These are phyloP conservation scores for Pelobates fuscus DNA, from an alignment of 2,113 vertebrate genomes.

Conservation along the genomic window DNA sequence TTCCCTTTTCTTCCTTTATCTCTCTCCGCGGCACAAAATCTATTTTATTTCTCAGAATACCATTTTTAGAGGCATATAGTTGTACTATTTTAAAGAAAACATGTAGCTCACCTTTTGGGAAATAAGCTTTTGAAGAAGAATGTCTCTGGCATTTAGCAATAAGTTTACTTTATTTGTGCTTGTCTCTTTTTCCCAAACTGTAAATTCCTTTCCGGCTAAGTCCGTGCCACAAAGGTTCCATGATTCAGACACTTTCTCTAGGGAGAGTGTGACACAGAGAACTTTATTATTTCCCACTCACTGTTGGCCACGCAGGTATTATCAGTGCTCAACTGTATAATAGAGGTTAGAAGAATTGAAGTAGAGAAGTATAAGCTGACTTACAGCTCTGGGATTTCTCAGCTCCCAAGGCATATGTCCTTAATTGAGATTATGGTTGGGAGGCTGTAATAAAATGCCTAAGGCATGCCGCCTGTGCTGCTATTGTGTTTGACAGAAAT, in stretches of 20 bases:
- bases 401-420: constrained; percentile 51
- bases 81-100: constrained; percentile 44
- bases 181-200: not conserved
- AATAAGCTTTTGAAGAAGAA: not conserved
- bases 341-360: constrained; percentile 54
- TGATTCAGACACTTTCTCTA: constrained; percentile 43
- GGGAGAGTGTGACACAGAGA: constrained; percentile 44
- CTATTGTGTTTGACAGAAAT: constrained; percentile 12
- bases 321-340: constrained; percentile 53
- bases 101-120: constrained; percentile 49
- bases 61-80: not conserved
- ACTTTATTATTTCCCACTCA: constrained; percentile 35
- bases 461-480: constrained; percentile 5
- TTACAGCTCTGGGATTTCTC: constrained; percentile 35
- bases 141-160: constrained; percentile 52
- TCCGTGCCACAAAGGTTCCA: constrained; percentile 37
- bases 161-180: constrained; percentile 1
- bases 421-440: constrained; percentile 54
- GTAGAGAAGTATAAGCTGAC: constrained; percentile 50
- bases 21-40: too few relatives aligned
- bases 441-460: constrained; percentile 46
- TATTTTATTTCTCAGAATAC: too few relatives aligned
- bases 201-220: constrained; percentile 43
- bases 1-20: too few relatives aligned
- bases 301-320: constrained; percentile 46